Evolutionary conservation across 2,113 vertebrate species (phyloP), one percentile per base, ranked within the genome.

Genomic region (Pluvialis apricaria): DNA sequence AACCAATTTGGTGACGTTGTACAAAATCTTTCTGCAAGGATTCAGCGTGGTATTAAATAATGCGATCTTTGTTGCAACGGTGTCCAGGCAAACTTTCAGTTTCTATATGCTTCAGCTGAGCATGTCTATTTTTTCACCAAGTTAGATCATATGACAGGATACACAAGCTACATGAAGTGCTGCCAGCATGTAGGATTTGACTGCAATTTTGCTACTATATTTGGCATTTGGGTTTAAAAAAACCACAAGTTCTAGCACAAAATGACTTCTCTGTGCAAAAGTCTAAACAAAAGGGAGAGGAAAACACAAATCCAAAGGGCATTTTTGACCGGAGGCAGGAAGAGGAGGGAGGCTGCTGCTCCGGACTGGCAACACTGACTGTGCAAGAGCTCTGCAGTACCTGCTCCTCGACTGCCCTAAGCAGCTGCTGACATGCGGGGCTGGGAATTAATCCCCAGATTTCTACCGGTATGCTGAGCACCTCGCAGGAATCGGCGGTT

Each of bases 71-170:
- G 51, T 32, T 47, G 69, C 45, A 61, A 69, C 47, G 54, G 13
- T 8, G 44, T 65, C 61, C 83, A 72, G 58, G 54, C 61, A 73
- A 91, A 85, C 75, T 96, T 96, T 95, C 92, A 60, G 84, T 95
- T 95, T 97, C 95, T 92, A 8, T 49, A 40, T 51, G 73, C 77
- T 87, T 92, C 82, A 91, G 77, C 81, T 91, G 69, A 94, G 61
- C 65, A 28, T 51, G 75, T 82, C 94, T 92, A 80, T 87, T 96
- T 96, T 94, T 91, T 94, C 78, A 77, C 51, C 84, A 47, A 80
- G 82, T 57, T 55, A 58, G 54, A 86, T 92, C 91, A 95, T 82
- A 79, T 95, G 95, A 97, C 92, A 94, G 91, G 92, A 96, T 96
- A 89, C 62, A 89, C 86, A 91, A 92, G 91, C 54, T 80, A 49